phyloP scores from a whole-genome alignment of 2,113 vertebrate genomes.

The Sialia sialis region DNA sequence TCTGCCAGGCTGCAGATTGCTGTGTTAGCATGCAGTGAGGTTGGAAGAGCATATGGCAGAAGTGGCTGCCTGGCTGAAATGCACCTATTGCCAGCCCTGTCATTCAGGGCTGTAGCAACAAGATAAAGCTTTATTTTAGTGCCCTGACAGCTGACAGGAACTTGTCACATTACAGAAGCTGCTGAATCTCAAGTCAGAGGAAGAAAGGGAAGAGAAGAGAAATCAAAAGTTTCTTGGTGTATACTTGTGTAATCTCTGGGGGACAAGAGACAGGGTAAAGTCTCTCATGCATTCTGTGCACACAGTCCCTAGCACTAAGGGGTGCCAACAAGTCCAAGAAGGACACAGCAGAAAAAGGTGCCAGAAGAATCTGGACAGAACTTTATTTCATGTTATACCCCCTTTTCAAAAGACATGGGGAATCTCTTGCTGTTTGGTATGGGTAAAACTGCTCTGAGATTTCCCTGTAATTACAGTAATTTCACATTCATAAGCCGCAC shows the following conservation, averaged over 20 bases:
- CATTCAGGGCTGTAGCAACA: neutral
- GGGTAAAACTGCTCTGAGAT: neutral
- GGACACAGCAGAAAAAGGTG: neutral
- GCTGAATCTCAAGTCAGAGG: neutral
- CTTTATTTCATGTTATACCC: neutral
- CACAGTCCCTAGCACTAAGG: neutral
- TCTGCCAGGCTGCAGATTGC: constrained; percentile 35
- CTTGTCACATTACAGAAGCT: neutral
- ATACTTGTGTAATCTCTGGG: neutral
- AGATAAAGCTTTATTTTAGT: constrained; percentile 44
- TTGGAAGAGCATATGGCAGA: constrained; percentile 38
- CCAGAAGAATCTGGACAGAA: neutral
- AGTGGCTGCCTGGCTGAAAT: constrained; percentile 12
- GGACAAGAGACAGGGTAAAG: neutral
- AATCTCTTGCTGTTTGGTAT: neutral
- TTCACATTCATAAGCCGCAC: too few relatives aligned
- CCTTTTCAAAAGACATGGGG: neutral
- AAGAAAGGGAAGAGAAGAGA: neutral
- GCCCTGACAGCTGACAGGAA: constrained; percentile 16
- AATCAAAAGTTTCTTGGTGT: neutral
- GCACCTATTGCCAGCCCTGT: constrained; percentile 14
- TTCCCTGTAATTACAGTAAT: neutral
- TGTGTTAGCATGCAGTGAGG: constrained; percentile 14
- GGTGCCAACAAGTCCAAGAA: neutral
- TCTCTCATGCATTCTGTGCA: neutral